A percentile compares a stretch with the other conserved stretches of the same genome.
Evolutionary conservation across 2,888 invertebrate species (phyloP).

Genomic region (Ectemnius lituratus): DNA sequence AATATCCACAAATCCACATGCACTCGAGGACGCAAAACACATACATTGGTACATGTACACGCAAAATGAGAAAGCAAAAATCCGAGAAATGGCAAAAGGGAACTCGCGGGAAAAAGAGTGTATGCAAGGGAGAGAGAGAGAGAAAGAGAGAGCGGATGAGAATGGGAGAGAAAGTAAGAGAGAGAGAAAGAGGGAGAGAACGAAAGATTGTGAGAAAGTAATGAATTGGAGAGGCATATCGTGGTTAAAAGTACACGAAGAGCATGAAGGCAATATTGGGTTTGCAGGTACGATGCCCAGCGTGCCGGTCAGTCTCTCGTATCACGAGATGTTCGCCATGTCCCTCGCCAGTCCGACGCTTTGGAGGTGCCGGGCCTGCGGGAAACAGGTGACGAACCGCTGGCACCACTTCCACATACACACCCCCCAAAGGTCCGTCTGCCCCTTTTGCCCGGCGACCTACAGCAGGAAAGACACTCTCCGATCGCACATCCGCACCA

Average conservation of each 20-base stretch:
- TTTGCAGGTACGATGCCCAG: conserved; percentile 76
- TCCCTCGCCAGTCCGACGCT: conserved; percentile 85
- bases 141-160: not conserved
- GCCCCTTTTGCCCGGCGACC: conserved; percentile 91
- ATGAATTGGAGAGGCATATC: not conserved
- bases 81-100: conserved; percentile 6
- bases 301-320: conserved; percentile 81
- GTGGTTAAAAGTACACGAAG: conserved; percentile 27
- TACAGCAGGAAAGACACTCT: conserved; percentile 93
- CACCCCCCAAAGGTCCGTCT: conserved; percentile 88
- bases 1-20: conserved; percentile 2
- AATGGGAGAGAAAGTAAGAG: not conserved
- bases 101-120: not conserved
- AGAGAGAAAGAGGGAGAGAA: not conserved
- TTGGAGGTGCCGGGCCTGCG: conserved; percentile 90
- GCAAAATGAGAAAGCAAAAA: conserved; percentile 4
- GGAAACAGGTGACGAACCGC: conserved; percentile 91
- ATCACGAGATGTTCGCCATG: conserved; percentile 91
- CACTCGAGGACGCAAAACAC: not conserved
- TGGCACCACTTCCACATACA: conserved; percentile 94
- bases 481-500: conserved; percentile 88
- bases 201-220: too few relatives aligned
- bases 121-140: not conserved
- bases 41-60: not conserved
- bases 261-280: conserved; percentile 70